A percentile compares a stretch with the other conserved stretches of the same genome.
phyloP scores from a whole-genome alignment of 1,140 invertebrate genomes.

The Potamilus streckersoni region DNA sequence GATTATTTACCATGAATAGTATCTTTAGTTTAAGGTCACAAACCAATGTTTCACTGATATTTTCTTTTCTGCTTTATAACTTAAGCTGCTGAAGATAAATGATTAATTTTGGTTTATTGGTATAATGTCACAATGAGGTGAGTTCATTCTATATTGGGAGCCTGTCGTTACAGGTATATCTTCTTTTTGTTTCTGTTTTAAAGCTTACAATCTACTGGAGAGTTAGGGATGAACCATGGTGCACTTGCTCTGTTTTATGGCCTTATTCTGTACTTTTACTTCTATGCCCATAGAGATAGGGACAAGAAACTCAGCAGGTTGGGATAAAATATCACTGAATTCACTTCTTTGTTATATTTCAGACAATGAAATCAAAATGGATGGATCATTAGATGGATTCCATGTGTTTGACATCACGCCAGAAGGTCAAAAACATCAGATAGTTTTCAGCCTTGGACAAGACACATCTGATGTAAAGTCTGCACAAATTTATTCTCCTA shows the following conservation, averaged over 20 bases:
- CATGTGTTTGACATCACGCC: conserved; percentile 89
- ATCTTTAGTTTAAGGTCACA: too few relatives aligned
- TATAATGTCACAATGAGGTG: too few relatives aligned
- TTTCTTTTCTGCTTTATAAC: too few relatives aligned
- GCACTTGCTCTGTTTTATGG: background rate
- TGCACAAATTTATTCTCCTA: conserved; percentile 17
- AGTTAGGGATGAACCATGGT: too few relatives aligned
- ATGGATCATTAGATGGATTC: conserved; percentile 89
- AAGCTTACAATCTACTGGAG: too few relatives aligned
- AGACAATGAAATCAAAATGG: conserved; percentile 74
- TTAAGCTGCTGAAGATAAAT: too few relatives aligned
- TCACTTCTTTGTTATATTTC: conserved; percentile 26
- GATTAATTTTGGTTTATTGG: too few relatives aligned
- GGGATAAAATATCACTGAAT: background rate
- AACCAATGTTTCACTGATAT: too few relatives aligned
- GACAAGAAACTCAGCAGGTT: conserved; percentile 68
- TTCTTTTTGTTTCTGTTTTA: too few relatives aligned
- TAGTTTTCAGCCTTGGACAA: conserved; percentile 87
- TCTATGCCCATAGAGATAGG: background rate
- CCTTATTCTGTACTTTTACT: conserved; percentile 5
- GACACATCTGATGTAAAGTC: conserved; percentile 58
- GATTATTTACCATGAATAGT: too few relatives aligned
- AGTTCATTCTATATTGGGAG: too few relatives aligned
- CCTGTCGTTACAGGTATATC: too few relatives aligned
- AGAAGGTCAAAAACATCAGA: conserved; percentile 84